A percentile compares a stretch with the other conserved stretches of the same genome.
Evolutionary conservation across 2,113 vertebrate species (phyloP).

Genomic region (Spizaetus ornatus): DNA sequence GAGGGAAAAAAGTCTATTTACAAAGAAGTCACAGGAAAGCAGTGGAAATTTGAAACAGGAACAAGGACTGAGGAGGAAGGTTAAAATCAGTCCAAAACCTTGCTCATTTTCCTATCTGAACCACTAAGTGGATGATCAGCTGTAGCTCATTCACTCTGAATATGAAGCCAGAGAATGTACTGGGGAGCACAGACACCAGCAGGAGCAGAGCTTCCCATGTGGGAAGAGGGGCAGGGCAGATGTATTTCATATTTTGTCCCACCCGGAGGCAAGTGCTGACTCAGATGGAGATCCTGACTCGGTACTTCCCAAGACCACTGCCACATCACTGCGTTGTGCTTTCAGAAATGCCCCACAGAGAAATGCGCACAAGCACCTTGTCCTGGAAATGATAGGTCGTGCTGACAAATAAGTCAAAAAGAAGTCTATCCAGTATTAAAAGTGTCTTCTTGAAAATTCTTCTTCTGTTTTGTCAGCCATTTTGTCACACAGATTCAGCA

Average conservation of each 20-base stretch:
- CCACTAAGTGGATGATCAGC: not conserved
- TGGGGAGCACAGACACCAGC: not conserved
- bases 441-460: not conserved
- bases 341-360: not conserved
- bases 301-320: not conserved
- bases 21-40: not conserved
- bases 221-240: not conserved
- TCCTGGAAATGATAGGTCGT: not conserved
- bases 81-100: not conserved
- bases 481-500: not conserved
- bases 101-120: not conserved
- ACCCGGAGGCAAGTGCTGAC: not conserved
- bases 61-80: not conserved
- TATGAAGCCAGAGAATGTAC: not conserved
- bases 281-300: not conserved
- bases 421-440: not conserved
- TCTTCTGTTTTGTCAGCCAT: not conserved
- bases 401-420: not conserved
- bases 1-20: not conserved
- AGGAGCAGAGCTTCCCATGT: not conserved
- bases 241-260: not conserved
- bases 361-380: not conserved
- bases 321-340: accelerated
- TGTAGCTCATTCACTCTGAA: not conserved
- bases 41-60: not conserved